phyloP scores from a whole-genome alignment of 1,140 invertebrate species.

The Probaryconus sp. region DNA sequence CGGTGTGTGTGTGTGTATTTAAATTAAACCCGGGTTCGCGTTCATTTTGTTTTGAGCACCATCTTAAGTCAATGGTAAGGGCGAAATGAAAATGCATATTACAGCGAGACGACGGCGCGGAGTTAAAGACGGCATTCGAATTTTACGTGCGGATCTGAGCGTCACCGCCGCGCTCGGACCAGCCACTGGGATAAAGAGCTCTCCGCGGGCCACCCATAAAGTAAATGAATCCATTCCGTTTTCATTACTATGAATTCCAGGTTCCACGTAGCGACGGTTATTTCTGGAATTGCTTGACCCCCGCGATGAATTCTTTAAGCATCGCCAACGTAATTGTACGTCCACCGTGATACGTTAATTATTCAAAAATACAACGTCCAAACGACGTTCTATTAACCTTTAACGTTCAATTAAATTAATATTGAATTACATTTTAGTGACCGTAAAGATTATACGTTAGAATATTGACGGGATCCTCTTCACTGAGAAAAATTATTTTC shows the following conservation, averaged over 20 bases:
- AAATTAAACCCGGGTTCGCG: no score
- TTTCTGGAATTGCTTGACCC: slow-evolving; percentile 31
- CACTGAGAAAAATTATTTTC: no score
- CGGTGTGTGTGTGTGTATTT: no score
- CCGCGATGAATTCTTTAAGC: slow-evolving; percentile 28
- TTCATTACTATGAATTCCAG: slow-evolving; percentile 36
- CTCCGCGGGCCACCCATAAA: slow-evolving; percentile 25
- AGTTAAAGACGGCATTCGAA: slow-evolving; percentile 7
- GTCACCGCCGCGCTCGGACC: background rate
- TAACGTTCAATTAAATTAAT: no score
- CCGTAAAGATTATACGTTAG: no score
- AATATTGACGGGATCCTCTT: no score
- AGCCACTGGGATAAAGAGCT: slow-evolving; percentile 12
- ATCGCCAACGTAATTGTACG: slow-evolving; percentile 5
- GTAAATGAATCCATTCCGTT: slow-evolving; percentile 48
- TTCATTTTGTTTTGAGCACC: slow-evolving; percentile 44
- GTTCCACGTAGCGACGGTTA: slow-evolving; percentile 31
- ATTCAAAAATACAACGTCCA: no score
- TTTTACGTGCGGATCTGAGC: slow-evolving; percentile 20
- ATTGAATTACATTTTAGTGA: no score
- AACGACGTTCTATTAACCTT: no score
- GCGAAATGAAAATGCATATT: slow-evolving; percentile 34
- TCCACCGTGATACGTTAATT: no score
- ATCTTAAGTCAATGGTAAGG: slow-evolving; percentile 14
- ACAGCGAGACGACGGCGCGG: slow-evolving; percentile 1